Base-by-base conservation (phyloP, 2,113 vertebrate genomes). In the Phycodurus eques region DNA sequence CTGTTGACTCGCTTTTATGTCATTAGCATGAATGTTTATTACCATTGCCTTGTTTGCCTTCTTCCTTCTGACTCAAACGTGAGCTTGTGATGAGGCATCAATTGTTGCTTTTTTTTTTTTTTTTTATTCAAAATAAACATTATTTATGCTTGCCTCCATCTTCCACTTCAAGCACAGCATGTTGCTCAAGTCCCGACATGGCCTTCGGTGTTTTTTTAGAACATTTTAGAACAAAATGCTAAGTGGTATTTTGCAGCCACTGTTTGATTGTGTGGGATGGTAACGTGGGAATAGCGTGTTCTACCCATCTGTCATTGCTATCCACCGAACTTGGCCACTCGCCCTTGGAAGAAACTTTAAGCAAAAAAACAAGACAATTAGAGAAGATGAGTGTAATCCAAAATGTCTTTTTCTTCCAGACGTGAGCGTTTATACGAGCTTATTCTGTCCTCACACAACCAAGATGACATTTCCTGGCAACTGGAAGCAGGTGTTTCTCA, bases 381-480 rank as follows among this genome's bases (percentile, higher is more conserved):
- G 42, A 65, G 63, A 65, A 46, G n/a, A 65, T 22, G 42, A 65
- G 63, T 22, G 63, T 13, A 65, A 14, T 46, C 1, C 19, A 65
- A 65, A 46, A 46, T 65, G 43, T 46, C 42, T 65, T 61, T 61
- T 61, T 61, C 22, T 14, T 61, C 31, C 31, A 61, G 31, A 61
- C 14, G 11, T 27, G 2, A 35, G n/a, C 27, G 56, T 59, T 22
- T 59, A 13, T 61, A 35, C 17, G 15, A 7, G 59, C 63, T 65
- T 0, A 2, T 27, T 65, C 20, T 65, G 20, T 65, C 63, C 62
- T 44, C 42, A 44, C 20, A 11, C 20, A 27, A 7, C 43, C 12
- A 64, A 42, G 8, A 44, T 65, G 63, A 46, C 63, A 65, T 65
- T 65, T 65, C 20, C 20, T 27, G 61, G 61, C 60, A 64, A 64